These are phyloP conservation scores for Meliscaeva auricollis DNA, from an alignment of 2,888 invertebrate genomes.

Conservation along the genomic window DNA sequence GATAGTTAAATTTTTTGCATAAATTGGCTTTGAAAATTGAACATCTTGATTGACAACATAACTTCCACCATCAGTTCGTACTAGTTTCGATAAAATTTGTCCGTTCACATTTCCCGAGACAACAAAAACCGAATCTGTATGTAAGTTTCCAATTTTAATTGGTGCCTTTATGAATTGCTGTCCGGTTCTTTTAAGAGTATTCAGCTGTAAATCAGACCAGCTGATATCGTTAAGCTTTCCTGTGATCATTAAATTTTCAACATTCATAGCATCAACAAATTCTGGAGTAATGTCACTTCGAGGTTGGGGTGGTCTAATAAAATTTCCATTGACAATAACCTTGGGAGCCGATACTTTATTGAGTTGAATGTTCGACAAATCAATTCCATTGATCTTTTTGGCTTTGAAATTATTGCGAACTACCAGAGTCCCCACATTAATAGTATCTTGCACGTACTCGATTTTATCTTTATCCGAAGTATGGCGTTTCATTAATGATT, in stretches of 20 bases:
- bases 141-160: conserved; percentile 79
- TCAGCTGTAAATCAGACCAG: conserved; percentile 83
- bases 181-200: conserved; percentile 84
- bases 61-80: conserved; percentile 82
- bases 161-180: conserved; percentile 84
- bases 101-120: conserved; percentile 79
- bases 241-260: conserved; percentile 83
- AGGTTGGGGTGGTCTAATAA: conserved; percentile 51
- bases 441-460: conserved; percentile 78
- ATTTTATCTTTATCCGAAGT: conserved; percentile 11
- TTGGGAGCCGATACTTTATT: conserved; percentile 79
- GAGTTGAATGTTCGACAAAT: conserved; percentile 77
- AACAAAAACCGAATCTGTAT: conserved; percentile 80
- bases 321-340: conserved; percentile 77
- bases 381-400: conserved; percentile 79
- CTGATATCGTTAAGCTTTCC: conserved; percentile 85
- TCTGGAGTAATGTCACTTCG: conserved; percentile 55
- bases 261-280: conserved; percentile 79
- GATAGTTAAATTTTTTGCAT: conserved; percentile 83
- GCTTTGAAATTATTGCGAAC: conserved; percentile 78
- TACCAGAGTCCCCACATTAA: conserved; percentile 80
- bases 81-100: conserved; percentile 80
- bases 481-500: conserved; percentile 70
- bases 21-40: conserved; percentile 83
- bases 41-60: conserved; percentile 84